These are phyloP conservation scores for Lepidocolaptes lacrymiger DNA, from an alignment of 2,797 vertebrate species.

Conservation along the genomic window DNA sequence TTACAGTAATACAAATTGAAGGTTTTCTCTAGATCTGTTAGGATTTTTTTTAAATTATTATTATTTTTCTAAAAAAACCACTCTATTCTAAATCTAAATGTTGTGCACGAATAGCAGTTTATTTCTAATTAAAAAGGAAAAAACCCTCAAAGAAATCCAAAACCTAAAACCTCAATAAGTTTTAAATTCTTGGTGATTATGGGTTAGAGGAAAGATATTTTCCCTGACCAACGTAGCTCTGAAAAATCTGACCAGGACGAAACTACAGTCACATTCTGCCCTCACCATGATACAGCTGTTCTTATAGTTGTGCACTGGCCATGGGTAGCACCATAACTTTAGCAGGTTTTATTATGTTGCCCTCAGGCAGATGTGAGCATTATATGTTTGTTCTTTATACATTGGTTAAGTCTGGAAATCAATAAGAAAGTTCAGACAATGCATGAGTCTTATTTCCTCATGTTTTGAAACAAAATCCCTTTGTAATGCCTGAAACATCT, in stretches of 20 bases:
- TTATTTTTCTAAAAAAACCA: not conserved
- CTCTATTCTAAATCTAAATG: not conserved
- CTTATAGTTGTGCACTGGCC: not conserved
- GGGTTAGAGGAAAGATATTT: not conserved
- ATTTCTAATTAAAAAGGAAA: not conserved
- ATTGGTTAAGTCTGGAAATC: not conserved
- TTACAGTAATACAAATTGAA: not conserved
- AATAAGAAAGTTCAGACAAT: not conserved
- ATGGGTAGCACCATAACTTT: not conserved
- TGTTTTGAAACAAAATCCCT: conserved; percentile 27
- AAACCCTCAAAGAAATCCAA: accelerated
- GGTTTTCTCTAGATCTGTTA: not conserved
- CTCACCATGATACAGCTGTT: not conserved
- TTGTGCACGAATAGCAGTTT: not conserved
- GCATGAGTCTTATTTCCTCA: not conserved
- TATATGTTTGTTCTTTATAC: not conserved
- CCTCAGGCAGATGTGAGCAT: not conserved
- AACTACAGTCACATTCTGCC: not conserved
- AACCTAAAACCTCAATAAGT: not conserved
- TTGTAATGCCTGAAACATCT: not conserved
- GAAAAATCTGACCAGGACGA: not conserved
- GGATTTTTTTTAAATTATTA: not conserved
- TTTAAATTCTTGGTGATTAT: not conserved
- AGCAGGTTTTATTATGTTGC: not conserved
- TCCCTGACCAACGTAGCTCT: not conserved